Evolutionary conservation across 1,140 invertebrate species (phyloP).

Genomic region (Agraylea sexmaculata): DNA sequence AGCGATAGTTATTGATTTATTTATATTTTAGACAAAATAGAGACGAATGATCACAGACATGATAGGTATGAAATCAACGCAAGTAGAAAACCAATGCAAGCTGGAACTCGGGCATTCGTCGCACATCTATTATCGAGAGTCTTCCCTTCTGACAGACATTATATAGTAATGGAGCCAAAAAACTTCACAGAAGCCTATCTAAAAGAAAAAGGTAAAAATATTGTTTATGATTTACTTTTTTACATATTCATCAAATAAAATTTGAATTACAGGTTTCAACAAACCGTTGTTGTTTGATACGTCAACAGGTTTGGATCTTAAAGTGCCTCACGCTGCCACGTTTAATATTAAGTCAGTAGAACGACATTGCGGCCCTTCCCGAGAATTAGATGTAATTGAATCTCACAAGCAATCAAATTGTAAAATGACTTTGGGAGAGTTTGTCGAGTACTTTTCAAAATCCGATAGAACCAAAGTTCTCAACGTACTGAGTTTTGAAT

Average conservation of each 20-base stretch:
- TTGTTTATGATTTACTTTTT: neutral
- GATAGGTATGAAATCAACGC: constrained; percentile 65
- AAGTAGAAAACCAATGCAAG: constrained; percentile 59
- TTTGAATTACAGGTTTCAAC: constrained; percentile 59
- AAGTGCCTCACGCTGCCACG: constrained; percentile 48
- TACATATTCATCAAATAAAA: constrained; percentile 33
- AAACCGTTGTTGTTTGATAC: constrained; percentile 61
- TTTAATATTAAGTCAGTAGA: constrained; percentile 35
- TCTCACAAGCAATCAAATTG: constrained; percentile 68
- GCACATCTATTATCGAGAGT: constrained; percentile 60
- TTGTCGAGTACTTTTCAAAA: constrained; percentile 71
- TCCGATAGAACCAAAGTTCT: constrained; percentile 52
- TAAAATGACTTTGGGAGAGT: constrained; percentile 72
- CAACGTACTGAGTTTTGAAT: constrained; percentile 84
- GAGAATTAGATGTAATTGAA: constrained; percentile 75
- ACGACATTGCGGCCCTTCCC: constrained; percentile 31
- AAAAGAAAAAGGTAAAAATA: constrained; percentile 26
- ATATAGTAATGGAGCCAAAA: constrained; percentile 9
- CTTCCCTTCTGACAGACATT: constrained; percentile 33
- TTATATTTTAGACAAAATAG: constrained; percentile 51
- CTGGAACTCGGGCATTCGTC: constrained; percentile 71
- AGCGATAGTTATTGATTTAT: neutral
- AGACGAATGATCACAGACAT: constrained; percentile 67
- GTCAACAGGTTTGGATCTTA: constrained; percentile 69
- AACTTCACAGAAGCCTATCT: constrained; percentile 37